phyloP scores from a whole-genome alignment of 2,797 vertebrate species.

The Prionace glauca region DNA sequence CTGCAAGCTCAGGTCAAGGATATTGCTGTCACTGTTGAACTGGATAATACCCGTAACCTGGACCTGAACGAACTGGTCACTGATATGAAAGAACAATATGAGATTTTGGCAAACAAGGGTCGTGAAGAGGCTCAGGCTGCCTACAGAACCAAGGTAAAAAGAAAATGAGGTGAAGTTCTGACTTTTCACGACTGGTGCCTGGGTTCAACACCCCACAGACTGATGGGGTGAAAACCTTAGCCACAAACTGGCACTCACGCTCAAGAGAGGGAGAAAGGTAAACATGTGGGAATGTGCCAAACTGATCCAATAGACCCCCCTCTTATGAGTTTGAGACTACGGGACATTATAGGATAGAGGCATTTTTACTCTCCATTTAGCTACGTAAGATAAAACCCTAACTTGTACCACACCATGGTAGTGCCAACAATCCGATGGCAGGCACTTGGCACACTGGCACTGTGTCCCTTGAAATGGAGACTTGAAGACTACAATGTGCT shows the following conservation, averaged over 20 bases:
- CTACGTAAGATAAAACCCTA: not conserved
- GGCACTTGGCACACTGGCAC: not conserved
- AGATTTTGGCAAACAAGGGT: not conserved
- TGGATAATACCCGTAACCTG: not conserved
- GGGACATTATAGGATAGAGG: not conserved
- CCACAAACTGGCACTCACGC: not conserved
- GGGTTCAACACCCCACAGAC: not conserved
- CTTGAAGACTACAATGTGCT: not conserved
- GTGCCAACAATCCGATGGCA: not conserved
- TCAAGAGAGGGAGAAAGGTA: not conserved
- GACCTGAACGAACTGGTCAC: not conserved
- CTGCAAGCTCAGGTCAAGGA: constrained; percentile 9
- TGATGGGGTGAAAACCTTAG: not conserved
- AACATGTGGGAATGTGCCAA: not conserved
- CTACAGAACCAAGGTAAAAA: constrained; percentile 18
- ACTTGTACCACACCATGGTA: not conserved
- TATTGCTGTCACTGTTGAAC: constrained; percentile 34
- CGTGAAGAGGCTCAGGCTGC: not conserved
- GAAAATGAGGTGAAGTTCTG: not conserved
- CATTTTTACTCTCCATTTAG: not conserved
- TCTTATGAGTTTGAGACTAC: not conserved
- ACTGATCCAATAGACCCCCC: not conserved
- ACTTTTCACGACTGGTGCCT: not conserved
- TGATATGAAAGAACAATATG: not conserved
- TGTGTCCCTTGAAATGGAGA: not conserved